Conservation (phyloP, 1,140 invertebrate genomes). For the Calephelis nemesis region DNA sequence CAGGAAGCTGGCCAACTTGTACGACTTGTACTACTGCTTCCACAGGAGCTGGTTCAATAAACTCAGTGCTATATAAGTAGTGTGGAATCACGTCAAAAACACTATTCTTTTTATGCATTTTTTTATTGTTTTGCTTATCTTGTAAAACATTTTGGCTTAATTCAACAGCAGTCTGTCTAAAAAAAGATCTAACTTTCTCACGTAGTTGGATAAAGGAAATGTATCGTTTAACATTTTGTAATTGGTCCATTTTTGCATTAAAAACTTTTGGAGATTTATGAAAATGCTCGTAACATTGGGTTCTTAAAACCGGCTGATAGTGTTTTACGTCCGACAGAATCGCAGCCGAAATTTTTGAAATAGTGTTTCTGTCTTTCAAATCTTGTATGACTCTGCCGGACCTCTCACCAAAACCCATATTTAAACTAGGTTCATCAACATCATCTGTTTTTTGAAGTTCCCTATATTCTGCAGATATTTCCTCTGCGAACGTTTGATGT, state of each 20-base stretch:
- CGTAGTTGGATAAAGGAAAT: constrained; percentile 48
- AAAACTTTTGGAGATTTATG: constrained; percentile 30
- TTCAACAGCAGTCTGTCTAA: constrained; percentile 51
- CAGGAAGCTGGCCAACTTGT: constrained; percentile 72
- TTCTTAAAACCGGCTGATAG: constrained; percentile 70
- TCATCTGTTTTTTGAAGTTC: constrained; percentile 35
- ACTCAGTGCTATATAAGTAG: constrained; percentile 52
- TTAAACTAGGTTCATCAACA: constrained; percentile 63
- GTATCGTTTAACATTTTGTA: constrained; percentile 43
- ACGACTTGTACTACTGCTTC: constrained; percentile 66
- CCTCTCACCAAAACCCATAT: constrained; percentile 79
- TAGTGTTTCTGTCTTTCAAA: constrained; percentile 59
- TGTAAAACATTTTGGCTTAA: constrained; percentile 41
- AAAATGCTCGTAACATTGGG: constrained; percentile 43
- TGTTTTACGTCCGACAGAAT: constrained; percentile 79
- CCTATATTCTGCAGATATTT: constrained; percentile 44
- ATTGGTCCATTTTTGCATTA: constrained; percentile 42
- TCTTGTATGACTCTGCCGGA: constrained; percentile 78
- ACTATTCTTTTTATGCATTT: constrained; percentile 23
- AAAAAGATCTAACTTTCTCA: constrained; percentile 61
- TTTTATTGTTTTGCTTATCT: constrained; percentile 37
- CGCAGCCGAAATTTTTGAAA: constrained; percentile 74
- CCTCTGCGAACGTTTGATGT: constrained; percentile 52
- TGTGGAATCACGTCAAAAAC: constrained; percentile 37
- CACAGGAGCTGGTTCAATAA: constrained; percentile 47